Percentiles rank a stretch among this genome's conserved stretches.
These are phyloP conservation scores for Danionella cerebrum DNA, from an alignment of 2,113 vertebrate genomes.

Conservation along the genomic window DNA sequence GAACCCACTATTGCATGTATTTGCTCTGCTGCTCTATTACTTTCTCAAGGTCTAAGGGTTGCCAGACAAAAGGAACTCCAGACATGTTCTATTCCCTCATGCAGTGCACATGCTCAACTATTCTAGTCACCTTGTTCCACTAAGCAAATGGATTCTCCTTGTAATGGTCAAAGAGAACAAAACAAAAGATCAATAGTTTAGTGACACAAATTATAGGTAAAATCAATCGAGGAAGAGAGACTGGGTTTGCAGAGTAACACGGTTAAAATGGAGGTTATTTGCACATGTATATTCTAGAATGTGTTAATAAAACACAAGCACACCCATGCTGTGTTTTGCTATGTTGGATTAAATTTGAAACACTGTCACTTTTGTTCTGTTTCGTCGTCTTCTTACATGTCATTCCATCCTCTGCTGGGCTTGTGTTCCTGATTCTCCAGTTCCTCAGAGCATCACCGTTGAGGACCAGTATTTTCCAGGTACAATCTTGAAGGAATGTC, in stretches of 20 bases:
- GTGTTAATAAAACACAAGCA: too few relatives aligned
- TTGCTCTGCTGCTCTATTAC: background rate
- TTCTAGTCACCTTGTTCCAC: slow-evolving; percentile 14
- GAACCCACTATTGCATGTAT: background rate
- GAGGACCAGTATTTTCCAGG: too few relatives aligned
- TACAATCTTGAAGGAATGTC: too few relatives aligned
- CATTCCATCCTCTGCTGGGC: too few relatives aligned
- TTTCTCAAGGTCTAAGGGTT: slow-evolving; percentile 1
- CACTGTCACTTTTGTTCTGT: too few relatives aligned
- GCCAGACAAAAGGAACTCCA: background rate
- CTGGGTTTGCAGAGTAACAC: background rate
- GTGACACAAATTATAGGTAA: slow-evolving; percentile 1
- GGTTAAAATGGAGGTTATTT: slow-evolving; percentile 8
- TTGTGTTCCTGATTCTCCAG: too few relatives aligned
- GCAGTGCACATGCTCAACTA: background rate
- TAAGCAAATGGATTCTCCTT: slow-evolving; percentile 26
- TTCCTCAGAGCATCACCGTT: too few relatives aligned
- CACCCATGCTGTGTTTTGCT: too few relatives aligned
- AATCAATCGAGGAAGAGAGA: slow-evolving; percentile 2
- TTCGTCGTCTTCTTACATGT: too few relatives aligned
- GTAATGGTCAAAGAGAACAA: slow-evolving; percentile 16
- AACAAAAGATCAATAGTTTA: slow-evolving; percentile 30
- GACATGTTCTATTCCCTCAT: background rate
- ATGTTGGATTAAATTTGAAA: too few relatives aligned
- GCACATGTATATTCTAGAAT: too few relatives aligned